Base-by-base conservation (phyloP, 1,140 invertebrate species). In the Bombus ignitus region DNA sequence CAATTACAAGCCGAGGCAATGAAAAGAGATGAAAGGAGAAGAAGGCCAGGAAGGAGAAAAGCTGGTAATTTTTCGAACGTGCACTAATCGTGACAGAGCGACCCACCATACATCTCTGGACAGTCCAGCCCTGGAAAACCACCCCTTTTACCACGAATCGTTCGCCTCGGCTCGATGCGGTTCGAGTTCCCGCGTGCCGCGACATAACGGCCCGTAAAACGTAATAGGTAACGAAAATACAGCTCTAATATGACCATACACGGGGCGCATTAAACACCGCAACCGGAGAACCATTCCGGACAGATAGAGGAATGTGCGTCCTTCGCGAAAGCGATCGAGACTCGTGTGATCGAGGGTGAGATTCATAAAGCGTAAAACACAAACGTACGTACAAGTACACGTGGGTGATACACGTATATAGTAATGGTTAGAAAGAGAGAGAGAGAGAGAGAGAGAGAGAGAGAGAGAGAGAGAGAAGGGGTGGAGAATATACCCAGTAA, bases 161-260 rank as follows among this genome's bases (percentile, higher is more conserved):
- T 32, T 44, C 47, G 10, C 42, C 44, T 15, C 35, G 25, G 18
- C 39, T 59, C 66, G 53, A 47, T 53, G 42, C 47, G 2, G 12
- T 66, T 65, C 13, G n/a, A 65, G n/a, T 13, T 66, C n/a, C 78
- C 73, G 73, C 77, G 86, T 81, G 81, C 57, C 65, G 44, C 80
- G 75, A 73, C 80, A 83, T 88, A 88, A 88, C 86, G 83, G 83
- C 68, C 70, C 79, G 80, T 89, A 89, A 88, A 89, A 86, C 76
- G 85, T 86, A 88, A 89, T 81, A 76, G 87, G 76, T 79, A 68
- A 75, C 44, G 87, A 88, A 88, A 88, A 83, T 88, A 85, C 82
- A 70, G 44, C 65, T 77, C 70, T 87, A 83, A 87, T 87, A 83
- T 78, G 76, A n/a, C 62, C 81, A 53, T 77, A 47, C 85, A 35